These are phyloP conservation scores for Amorpha juglandis DNA, from an alignment of 2,888 invertebrate genomes.

Conservation along the genomic window DNA sequence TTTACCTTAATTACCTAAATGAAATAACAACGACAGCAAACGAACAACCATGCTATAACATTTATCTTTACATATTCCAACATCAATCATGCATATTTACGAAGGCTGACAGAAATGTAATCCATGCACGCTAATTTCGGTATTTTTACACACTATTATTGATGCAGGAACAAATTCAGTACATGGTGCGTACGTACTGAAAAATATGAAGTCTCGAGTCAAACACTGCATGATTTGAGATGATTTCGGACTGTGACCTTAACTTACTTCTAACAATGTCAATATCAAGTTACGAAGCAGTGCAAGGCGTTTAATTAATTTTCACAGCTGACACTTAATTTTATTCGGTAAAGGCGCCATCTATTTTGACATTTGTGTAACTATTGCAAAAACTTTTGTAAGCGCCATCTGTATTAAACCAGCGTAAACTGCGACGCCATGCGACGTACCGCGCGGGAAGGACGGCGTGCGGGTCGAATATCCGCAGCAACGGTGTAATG, in stretches of 20 bases:
- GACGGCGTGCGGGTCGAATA: slow-evolving; percentile 89
- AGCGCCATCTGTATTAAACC: slow-evolving; percentile 73
- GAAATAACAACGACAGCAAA: slow-evolving; percentile 28
- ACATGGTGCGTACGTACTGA: background rate
- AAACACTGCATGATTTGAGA: slow-evolving; percentile 21
- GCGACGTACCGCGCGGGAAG: slow-evolving; percentile 81
- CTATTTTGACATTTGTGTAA: slow-evolving; percentile 58
- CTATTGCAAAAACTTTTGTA: slow-evolving; percentile 62
- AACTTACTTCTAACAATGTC: slow-evolving; percentile 11
- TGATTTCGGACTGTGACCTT: slow-evolving; percentile 5
- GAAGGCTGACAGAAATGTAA: slow-evolving; percentile 38
- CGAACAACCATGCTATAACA: slow-evolving; percentile 24
- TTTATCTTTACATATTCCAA: slow-evolving; percentile 28
- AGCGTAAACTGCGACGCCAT: slow-evolving; percentile 60
- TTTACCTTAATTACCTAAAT: slow-evolving; percentile 28
- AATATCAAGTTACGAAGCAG: slow-evolving; percentile 40
- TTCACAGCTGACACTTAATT: slow-evolving; percentile 37
- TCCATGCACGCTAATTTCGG: slow-evolving; percentile 22
- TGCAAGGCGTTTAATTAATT: slow-evolving; percentile 41
- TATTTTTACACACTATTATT: slow-evolving; percentile 17
- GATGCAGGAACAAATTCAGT: slow-evolving; percentile 11
- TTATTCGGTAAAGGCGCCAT: slow-evolving; percentile 53
- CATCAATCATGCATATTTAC: slow-evolving; percentile 41
- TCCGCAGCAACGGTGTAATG: slow-evolving; percentile 90
- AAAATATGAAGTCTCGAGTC: slow-evolving; percentile 16